These are phyloP conservation scores for Phenacoccus solenopsis DNA, from an alignment of 1,140 invertebrate genomes.

Conservation along the genomic window DNA sequence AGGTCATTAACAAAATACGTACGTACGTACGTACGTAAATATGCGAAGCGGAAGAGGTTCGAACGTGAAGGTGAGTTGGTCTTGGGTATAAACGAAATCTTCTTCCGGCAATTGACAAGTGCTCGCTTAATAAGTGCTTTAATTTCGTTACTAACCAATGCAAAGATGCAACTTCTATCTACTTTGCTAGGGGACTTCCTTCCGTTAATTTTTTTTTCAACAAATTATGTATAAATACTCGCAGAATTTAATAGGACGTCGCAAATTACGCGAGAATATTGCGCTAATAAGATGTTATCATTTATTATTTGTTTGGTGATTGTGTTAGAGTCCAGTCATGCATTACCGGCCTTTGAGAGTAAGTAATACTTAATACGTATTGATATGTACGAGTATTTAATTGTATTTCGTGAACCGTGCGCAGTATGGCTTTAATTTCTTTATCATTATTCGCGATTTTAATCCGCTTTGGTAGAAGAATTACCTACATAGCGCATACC, in stretches of 20 bases:
- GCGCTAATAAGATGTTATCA: background rate
- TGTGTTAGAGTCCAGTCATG: background rate
- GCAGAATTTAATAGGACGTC: no score
- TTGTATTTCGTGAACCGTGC: no score
- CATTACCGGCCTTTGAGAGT: background rate
- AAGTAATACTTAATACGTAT: no score
- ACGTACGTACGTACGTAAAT: background rate
- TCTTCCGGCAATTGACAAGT: constrained; percentile 1
- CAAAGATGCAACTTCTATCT: background rate
- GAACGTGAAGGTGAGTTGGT: constrained; percentile 11
- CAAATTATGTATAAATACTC: no score
- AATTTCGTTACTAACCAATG: background rate
- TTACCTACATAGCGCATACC: no score
- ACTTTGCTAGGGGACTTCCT: background rate
- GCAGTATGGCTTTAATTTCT: no score
- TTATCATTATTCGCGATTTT: no score
- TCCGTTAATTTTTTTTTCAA: background rate
- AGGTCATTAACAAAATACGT: background rate
- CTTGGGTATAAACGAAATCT: background rate
- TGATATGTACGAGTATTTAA: no score
- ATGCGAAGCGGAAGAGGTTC: background rate
- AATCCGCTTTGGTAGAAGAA: no score
- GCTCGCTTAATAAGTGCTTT: background rate
- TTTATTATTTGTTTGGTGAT: background rate
- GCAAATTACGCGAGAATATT: no score